Base-by-base conservation (phyloP, 2,113 vertebrate species). In the Ranitomeya variabilis region DNA sequence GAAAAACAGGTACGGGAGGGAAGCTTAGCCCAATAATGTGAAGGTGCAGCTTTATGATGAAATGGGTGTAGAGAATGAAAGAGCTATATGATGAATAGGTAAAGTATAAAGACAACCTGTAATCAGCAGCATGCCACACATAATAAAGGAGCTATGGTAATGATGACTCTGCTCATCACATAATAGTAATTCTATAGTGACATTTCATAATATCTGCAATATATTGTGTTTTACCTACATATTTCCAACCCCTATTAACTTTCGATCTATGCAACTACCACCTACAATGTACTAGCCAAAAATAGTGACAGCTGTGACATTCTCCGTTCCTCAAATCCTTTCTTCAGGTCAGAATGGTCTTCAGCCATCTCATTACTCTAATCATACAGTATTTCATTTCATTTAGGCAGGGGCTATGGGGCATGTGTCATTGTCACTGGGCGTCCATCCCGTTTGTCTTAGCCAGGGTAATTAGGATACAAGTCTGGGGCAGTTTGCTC, bases 1-100 rank as follows among this genome's bases (percentile, higher is more conserved):
- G 81, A 54, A 67, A 67, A 69, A 83, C 62, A 69, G 64, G 81
- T 66, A 52, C 19, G 45, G 81, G 81, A 67, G 81, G 64, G 21
- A 83, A 69, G 19, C 13, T 15, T 7, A 23, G 37, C 64, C n/a
- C 19, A 54, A 23, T 54, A 15, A 83, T 83, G 8, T 69, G 37
- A 13, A 67, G 21, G 37, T 67, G 62, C 19, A 83, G 79, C 66
- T 54, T 69, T 16, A 11, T 52, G 81, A 64, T 83, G 45, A 67
- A 62, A 82, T 64, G 60, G 80, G 60, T 64, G 57, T 31, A 82
- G 16, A 64, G 54, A 80, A 60, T 80, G 14, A 23, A 80, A 31
- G 57, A 76, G 2, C 37, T 31, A 52, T 4, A 76, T 9, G 73
- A 81, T 81, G 55, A 62, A 81, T 81, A 31, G 62, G 54, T 60